Evolutionary conservation across 1,140 invertebrate genomes (phyloP).

Genomic region (Heliconius melpomene): DNA sequence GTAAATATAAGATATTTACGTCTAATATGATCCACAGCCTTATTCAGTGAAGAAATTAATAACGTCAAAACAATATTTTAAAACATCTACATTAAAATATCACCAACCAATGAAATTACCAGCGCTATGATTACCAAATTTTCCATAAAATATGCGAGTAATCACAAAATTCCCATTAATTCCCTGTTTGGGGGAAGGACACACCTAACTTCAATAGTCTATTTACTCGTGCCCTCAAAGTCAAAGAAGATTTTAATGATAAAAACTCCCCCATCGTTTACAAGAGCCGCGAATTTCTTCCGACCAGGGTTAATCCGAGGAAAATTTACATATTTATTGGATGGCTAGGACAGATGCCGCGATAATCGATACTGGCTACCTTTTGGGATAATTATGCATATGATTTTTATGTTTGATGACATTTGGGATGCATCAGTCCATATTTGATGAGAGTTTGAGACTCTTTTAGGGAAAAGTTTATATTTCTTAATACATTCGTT

Average conservation of each 20-base stretch:
- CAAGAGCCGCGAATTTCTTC: constrained; percentile 42
- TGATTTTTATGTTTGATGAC: background rate
- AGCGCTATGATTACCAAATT: background rate
- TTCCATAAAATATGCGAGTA: background rate
- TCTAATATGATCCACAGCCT: too few relatives aligned
- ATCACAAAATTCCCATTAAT: constrained; percentile 9
- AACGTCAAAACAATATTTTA: too few relatives aligned
- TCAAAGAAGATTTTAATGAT: constrained; percentile 41
- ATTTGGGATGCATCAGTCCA: too few relatives aligned
- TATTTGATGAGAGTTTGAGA: too few relatives aligned
- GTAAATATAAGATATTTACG: too few relatives aligned
- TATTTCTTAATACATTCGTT: too few relatives aligned
- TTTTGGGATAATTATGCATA: constrained; percentile 37
- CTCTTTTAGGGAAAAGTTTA: too few relatives aligned
- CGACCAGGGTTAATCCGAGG: constrained; percentile 38
- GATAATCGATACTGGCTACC: constrained; percentile 42
- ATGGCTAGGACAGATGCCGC: constrained; percentile 42
- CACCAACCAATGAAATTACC: background rate
- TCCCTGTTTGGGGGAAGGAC: background rate
- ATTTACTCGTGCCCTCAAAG: constrained; percentile 29
- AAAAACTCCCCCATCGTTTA: constrained; percentile 39
- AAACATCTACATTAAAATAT: background rate
- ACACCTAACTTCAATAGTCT: constrained; percentile 19
- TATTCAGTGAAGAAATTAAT: too few relatives aligned
- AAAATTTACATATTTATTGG: constrained; percentile 47